Evolutionary conservation across 2,113 vertebrate species (phyloP), one percentile per base, ranked within the genome.

Genomic region (Phalacrocorax aristotelis): DNA sequence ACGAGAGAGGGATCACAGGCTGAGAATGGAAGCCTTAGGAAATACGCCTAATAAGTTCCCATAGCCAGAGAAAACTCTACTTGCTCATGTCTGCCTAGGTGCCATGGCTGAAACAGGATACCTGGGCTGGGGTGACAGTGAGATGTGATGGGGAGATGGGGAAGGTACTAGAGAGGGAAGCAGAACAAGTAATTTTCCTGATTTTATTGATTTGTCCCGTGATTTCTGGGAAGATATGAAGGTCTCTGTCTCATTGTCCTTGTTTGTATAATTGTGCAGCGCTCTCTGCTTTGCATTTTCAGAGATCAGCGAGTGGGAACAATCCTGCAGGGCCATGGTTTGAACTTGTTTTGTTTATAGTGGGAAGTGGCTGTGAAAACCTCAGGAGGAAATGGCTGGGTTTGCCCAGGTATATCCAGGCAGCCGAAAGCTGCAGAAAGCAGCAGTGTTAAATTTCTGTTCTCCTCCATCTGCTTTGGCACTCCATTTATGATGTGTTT

Each of bases 51-150:
- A 2, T 32, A 58, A 70, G 40, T 85, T 65, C 34, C 34, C 15
- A 3, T 10, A 65, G 21, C 42, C 49, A 70, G 29, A 42, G 44
- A 64, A 85, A 38, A 64, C 36, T 48, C 25, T 52, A 3, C 44
- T 70, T 0, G 0, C 18, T 69, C 0, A 0, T 0, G 0, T 66
- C 75, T 27, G 51, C 17, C 14, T 30, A 20, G 32, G 54, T 83
- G 48, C 52, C 10, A 1, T 23, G 72, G 26, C 38, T 54, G 55
- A 89, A 70, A 60, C 0, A 0, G 26, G 40, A 44, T 65, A 30
- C 21, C 26, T 71, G 38, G 36, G 23, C 26, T 44, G 58, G 15
- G 40, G 8, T 34, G 22, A 27, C 29, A 60, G 57, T 0, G 0
- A 48, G n/a, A 9, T 64, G 42, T 64, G 27, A 23, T 15, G 14